Evolutionary conservation across 92 coral and sea anemone genomes (phyloP), one percentile per base, ranked within the genome.

Genomic region (Bergia puertoricense): DNA sequence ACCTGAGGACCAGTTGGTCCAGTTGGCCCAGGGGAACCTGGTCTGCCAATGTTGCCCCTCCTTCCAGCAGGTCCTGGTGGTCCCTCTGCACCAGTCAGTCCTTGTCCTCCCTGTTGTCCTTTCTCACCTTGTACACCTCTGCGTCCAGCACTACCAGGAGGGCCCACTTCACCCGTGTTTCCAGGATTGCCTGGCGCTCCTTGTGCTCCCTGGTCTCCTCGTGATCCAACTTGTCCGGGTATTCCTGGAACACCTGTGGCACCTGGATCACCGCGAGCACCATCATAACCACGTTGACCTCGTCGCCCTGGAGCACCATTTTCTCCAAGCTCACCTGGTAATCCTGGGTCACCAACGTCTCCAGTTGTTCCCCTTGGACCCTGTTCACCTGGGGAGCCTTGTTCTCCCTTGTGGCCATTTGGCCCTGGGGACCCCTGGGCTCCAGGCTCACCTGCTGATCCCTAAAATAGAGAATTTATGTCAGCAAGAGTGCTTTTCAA

Each of bases 11-110:
- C 86, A 39, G 46, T 8, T 10, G 86, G 86, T 66, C 86, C 86
- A 81, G 85, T 44, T 18, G 85, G 56, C 40, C 85, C 86, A 15
- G 86, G 86, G 15, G 69, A 30, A 66, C 86, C 86, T 4, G 86
- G 46, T 81, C 75, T 56, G 20, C 86, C 86, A 41, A 56, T 37
- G 66, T 62, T 81, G 11, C 86, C 86, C 40, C 74, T 81, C 16
- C 57, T 67, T 65, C 86, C 86, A 18, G 75, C 39, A 39, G 75
- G 46, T 11, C 86, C 86, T 2, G 86, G 36, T 62, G 76, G 10
- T 20, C 86, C 86, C 1, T 48, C 38, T 13, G 50, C 18, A 9
- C 86, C 86, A 62, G 20, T 5, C 18, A 9, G 23, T 82, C 86
- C 86, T n/a, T 65, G 39, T 23, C 7, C 2, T 66, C 86, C 86